These are phyloP conservation scores for Syrmaticus mikado DNA, from an alignment of 2,113 vertebrate genomes.

Conservation along the genomic window DNA sequence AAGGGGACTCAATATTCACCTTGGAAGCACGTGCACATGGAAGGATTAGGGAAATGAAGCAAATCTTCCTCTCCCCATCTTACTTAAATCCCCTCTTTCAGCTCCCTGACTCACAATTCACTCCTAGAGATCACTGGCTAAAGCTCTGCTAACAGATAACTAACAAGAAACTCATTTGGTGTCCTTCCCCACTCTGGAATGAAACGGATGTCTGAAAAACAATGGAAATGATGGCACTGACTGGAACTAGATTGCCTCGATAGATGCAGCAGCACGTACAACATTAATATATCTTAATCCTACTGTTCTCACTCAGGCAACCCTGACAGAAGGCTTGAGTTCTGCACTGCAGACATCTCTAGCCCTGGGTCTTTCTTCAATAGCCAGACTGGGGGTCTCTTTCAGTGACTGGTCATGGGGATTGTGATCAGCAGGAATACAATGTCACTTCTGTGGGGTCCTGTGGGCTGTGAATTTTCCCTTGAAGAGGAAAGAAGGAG, in stretches of 20 bases:
- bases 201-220: neutral
- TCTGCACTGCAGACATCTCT: slow-evolving; percentile 24
- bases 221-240: neutral
- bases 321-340: neutral
- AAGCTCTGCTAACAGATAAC: slow-evolving; percentile 11
- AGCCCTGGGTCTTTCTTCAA: neutral
- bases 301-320: neutral
- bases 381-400: neutral
- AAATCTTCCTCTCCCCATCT: neutral
- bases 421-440: neutral
- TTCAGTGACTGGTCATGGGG: neutral
- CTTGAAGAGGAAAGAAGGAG: neutral
- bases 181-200: slow-evolving; percentile 23
- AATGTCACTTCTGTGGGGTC: neutral
- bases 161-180: slow-evolving; percentile 17
- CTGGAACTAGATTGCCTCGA: neutral
- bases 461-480: neutral
- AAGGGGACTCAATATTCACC: neutral
- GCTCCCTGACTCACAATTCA: neutral
- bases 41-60: neutral
- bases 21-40: accelerated
- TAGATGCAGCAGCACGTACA: slow-evolving; percentile 5
- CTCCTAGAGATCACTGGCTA: slow-evolving; percentile 45
- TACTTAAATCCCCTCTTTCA: neutral
- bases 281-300: neutral